These are phyloP conservation scores for Macrotis lagotis DNA, from an alignment of 2,113 vertebrate species.

Conservation along the genomic window DNA sequence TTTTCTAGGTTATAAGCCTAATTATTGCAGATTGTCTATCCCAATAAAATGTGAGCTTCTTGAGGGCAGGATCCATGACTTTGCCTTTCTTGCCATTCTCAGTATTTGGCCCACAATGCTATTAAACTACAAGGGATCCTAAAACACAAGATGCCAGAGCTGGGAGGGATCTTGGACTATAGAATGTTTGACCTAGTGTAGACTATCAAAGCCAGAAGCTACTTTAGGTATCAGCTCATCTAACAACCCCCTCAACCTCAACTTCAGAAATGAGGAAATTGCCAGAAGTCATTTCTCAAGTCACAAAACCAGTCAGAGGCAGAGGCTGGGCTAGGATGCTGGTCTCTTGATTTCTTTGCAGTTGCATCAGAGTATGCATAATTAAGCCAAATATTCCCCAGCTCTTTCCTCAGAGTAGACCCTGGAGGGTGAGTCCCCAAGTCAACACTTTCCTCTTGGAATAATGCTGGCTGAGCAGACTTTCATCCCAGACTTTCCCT, in stretches of 20 bases:
- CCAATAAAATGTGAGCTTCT: background rate
- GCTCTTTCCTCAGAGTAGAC: background rate
- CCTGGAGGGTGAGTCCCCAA: background rate
- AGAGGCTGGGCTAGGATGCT: background rate
- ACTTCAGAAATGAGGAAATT: background rate
- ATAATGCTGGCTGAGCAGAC: background rate
- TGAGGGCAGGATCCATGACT: background rate
- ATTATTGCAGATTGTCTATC: background rate
- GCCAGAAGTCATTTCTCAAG: background rate
- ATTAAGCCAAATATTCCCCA: background rate
- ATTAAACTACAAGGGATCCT: too few relatives aligned
- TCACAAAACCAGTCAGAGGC: background rate
- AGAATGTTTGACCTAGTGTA: background rate
- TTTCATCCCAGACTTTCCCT: background rate
- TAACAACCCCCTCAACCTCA: background rate
- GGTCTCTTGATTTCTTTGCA: background rate
- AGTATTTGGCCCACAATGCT: too few relatives aligned
- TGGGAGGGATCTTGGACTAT: too few relatives aligned
- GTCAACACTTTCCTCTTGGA: background rate
- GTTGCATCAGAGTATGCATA: too few relatives aligned
- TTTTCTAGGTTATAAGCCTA: too few relatives aligned
- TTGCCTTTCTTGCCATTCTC: background rate
- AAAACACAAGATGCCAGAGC: too few relatives aligned
- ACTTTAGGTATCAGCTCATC: background rate
- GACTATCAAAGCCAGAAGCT: background rate